These are phyloP conservation scores for Phoebastria nigripes DNA, from an alignment of 2,797 vertebrate species.

Conservation along the genomic window DNA sequence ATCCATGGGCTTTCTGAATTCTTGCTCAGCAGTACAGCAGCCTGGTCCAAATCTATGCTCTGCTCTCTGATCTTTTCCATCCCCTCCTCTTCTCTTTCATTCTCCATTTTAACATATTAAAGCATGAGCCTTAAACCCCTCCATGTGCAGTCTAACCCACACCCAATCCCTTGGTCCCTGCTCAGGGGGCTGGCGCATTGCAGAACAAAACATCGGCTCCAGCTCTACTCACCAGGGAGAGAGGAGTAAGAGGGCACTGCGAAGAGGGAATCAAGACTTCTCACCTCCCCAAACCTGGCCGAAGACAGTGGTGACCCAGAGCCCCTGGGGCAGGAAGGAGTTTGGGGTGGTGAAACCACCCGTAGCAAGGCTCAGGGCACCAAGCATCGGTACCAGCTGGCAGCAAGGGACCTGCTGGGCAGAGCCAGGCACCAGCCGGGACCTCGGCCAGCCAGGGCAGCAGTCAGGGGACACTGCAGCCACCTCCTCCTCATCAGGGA, in stretches of 20 bases:
- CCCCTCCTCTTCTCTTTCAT: neutral
- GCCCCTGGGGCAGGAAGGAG: neutral
- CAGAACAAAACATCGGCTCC: neutral
- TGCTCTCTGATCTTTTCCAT: neutral
- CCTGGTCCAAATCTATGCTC: neutral
- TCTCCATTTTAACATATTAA: neutral
- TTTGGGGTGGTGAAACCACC: neutral
- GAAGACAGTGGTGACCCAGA: neutral
- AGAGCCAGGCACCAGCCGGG: neutral
- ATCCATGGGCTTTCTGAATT: neutral
- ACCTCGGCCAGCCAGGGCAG: neutral
- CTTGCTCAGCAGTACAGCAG: neutral
- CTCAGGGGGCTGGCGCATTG: fast-evolving
- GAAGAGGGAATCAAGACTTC: fast-evolving
- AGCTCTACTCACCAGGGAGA: neutral
- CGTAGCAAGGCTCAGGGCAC: neutral
- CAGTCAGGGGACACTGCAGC: neutral
- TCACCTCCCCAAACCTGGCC: neutral
- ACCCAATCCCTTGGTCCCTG: neutral
- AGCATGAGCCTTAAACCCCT: neutral
- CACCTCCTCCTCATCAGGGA: neutral
- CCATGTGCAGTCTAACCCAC: neutral
- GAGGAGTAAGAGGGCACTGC: neutral
- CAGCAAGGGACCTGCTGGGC: fast-evolving
- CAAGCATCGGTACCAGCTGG: neutral